Percentiles rank a stretch among this genome's conserved stretches.
Evolutionary conservation across 1,140 invertebrate genomes (phyloP).

Genomic region (Gonatopus flavifemur): DNA sequence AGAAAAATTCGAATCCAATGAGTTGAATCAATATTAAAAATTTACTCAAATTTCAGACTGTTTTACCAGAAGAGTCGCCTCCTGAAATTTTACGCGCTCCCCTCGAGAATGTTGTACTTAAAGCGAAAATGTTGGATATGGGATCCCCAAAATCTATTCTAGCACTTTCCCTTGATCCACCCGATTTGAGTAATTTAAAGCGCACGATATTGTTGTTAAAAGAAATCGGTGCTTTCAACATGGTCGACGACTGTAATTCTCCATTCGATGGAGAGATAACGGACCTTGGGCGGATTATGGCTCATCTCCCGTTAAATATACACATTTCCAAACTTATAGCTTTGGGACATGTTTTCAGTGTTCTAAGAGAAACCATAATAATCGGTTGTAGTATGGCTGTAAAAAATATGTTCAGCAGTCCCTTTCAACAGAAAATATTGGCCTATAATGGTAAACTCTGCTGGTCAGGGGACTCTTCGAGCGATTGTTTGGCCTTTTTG

Average conservation of each 20-base stretch:
- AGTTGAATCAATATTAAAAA: conserved; percentile 7
- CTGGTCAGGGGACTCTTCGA: conserved; percentile 80
- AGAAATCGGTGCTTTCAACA: conserved; percentile 76
- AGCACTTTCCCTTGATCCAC: conserved; percentile 84
- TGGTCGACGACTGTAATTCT: conserved; percentile 59
- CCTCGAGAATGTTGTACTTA: conserved; percentile 80
- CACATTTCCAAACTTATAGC: conserved; percentile 82
- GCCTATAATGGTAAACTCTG: conserved; percentile 77
- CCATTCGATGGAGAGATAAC: conserved; percentile 86
- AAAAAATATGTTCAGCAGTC: conserved; percentile 78
- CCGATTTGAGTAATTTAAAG: conserved; percentile 79
- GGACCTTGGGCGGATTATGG: conserved; percentile 82
- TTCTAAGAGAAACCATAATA: conserved; percentile 81
- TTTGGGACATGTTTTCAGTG: conserved; percentile 84
- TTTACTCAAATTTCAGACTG: conserved; percentile 11
- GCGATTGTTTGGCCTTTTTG: conserved; percentile 81
- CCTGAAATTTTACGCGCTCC: conserved; percentile 84
- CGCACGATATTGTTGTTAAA: conserved; percentile 82
- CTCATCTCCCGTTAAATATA: conserved; percentile 80
- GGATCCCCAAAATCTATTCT: conserved; percentile 82
- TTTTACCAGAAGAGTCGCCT: conserved; percentile 58
- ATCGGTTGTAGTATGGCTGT: conserved; percentile 85
- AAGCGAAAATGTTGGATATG: conserved; percentile 81
- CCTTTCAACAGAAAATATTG: conserved; percentile 70
- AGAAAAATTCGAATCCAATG: neutral